A percentile compares a stretch with the other conserved stretches of the same genome.
These are phyloP conservation scores for Drosophila prosaltans DNA, from an alignment of 1,140 invertebrate genomes.

Conservation along the genomic window DNA sequence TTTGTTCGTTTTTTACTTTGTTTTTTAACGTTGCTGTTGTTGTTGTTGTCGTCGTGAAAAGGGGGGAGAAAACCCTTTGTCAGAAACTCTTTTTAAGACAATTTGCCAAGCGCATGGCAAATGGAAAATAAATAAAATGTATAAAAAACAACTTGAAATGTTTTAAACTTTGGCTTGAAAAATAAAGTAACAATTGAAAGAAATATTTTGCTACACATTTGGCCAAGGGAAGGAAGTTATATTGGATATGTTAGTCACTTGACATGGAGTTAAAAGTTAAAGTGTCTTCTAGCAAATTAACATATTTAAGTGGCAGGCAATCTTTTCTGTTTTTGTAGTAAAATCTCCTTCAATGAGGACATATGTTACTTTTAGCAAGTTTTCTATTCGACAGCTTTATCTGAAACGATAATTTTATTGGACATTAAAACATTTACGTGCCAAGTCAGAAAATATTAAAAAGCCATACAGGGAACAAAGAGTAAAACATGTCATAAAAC, in stretches of 20 bases:
- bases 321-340: conserved; percentile 28
- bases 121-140: conserved; percentile 5
- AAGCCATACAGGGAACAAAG: conserved; percentile 48
- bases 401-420: conserved; percentile 72
- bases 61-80: conserved; percentile 44
- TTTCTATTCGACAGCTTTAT: conserved; percentile 58
- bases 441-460: conserved; percentile 70
- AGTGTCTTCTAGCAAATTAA: neutral
- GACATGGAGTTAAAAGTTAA: neutral
- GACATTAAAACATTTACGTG: conserved; percentile 77
- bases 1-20: neutral
- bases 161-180: conserved; percentile 1
- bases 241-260: too few species aligned
- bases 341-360: conserved; percentile 28
- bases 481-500: conserved; percentile 59
- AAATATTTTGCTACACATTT: neutral
- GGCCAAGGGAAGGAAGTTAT: too few species aligned
- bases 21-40: neutral
- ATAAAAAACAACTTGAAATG: neutral
- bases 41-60: conserved; percentile 5
- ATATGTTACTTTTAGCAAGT: conserved; percentile 21
- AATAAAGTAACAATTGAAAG: neutral
- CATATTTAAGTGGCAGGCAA: conserved; percentile 20
- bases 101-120: conserved; percentile 44
- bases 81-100: conserved; percentile 46